Conservation (phyloP, 1,140 invertebrate genomes). For the Oreohelix idahoensis region DNA sequence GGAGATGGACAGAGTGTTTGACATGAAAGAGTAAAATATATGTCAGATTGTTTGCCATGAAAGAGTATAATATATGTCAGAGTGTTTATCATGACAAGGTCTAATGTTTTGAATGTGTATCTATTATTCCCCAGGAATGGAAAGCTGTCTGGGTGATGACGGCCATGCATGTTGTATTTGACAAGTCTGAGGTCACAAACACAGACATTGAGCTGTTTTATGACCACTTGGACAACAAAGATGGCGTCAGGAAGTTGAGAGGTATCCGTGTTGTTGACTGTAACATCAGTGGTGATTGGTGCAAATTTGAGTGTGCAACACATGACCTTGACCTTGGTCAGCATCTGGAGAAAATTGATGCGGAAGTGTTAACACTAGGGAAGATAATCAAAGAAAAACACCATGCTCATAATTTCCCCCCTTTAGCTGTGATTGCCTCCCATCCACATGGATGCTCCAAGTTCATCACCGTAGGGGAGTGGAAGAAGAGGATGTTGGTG, state of each 20-base stretch:
- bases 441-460: slow-evolving; percentile 5
- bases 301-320: slow-evolving; percentile 20
- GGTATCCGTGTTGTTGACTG: slow-evolving; percentile 11
- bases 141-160: slow-evolving; percentile 20
- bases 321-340: neutral
- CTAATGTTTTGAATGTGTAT: neutral
- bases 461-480: neutral
- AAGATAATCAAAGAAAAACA: neutral
- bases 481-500: neutral
- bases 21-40: too few species aligned
- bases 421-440: slow-evolving; percentile 5
- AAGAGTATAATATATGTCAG: too few species aligned
- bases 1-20: too few species aligned
- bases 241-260: neutral
- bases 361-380: neutral
- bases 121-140: neutral
- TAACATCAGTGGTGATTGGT: neutral
- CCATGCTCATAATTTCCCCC: neutral
- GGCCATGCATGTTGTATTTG: slow-evolving; percentile 10
- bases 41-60: too few species aligned
- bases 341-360: neutral
- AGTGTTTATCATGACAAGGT: neutral
- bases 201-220: neutral
- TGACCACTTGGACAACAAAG: neutral
- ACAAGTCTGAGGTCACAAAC: neutral